Percentiles rank a stretch among this genome's conserved stretches.
These are phyloP conservation scores for Macrostomum cliftonense DNA, from an alignment of 2,888 invertebrate genomes.

Conservation along the genomic window DNA sequence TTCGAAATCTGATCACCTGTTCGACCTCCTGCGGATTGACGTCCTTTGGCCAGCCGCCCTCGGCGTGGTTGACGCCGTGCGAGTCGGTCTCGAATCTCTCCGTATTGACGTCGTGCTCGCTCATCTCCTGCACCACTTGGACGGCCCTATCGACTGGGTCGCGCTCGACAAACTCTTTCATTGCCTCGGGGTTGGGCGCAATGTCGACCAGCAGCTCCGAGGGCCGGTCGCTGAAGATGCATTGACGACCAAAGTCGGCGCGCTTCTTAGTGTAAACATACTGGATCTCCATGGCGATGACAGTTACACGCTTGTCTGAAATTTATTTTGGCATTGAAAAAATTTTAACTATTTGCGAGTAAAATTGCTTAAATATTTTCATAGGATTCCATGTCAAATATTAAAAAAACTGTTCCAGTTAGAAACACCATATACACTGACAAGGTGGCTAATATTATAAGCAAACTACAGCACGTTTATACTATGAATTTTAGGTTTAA, in stretches of 20 bases:
- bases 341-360: too few species aligned
- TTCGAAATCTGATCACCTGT: slow-evolving; percentile 60
- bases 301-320: too few species aligned
- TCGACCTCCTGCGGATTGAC: slow-evolving; percentile 56
- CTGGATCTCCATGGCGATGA: slow-evolving; percentile 32
- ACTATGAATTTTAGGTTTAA: too few species aligned
- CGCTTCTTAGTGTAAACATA: slow-evolving; percentile 38
- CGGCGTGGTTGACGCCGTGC: slow-evolving; percentile 61
- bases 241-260: slow-evolving; percentile 37
- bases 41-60: slow-evolving; percentile 91
- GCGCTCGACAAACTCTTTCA: slow-evolving; percentile 32
- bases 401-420: too few species aligned
- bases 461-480: too few species aligned
- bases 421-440: too few species aligned
- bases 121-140: slow-evolving; percentile 38
- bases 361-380: too few species aligned
- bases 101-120: slow-evolving; percentile 46
- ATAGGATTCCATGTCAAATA: too few species aligned
- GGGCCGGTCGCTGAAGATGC: slow-evolving; percentile 35
- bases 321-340: too few species aligned
- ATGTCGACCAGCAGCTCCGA: slow-evolving; percentile 38
- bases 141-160: slow-evolving; percentile 35
- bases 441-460: too few species aligned
- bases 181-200: slow-evolving; percentile 27
- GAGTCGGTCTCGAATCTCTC: slow-evolving; percentile 52